Conservation (phyloP, 2,113 vertebrate genomes). For the Desmodus rotundus region DNA sequence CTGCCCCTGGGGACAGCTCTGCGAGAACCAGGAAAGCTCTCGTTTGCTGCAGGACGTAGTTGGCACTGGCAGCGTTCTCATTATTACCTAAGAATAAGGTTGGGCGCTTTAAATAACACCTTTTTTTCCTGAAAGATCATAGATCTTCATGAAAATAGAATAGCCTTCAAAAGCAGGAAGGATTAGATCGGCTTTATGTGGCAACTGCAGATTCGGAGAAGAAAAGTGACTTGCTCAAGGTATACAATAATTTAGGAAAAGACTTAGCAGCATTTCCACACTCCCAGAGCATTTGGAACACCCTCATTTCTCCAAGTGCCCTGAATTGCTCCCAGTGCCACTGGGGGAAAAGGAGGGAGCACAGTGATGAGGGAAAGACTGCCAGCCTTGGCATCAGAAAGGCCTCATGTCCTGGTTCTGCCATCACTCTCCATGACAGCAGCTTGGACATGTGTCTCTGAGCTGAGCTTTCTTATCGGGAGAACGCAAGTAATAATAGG, state of each 20-base stretch:
- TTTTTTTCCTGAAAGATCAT: constrained; percentile 10
- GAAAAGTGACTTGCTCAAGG: background rate
- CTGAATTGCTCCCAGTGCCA: background rate
- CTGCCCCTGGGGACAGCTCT: background rate
- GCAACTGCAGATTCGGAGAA: background rate
- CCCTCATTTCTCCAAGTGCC: background rate
- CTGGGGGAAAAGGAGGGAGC: background rate
- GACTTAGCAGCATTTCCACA: background rate
- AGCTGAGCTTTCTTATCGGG: background rate
- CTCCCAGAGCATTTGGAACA: background rate
- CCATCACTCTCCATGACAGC: background rate
- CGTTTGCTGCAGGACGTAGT: background rate
- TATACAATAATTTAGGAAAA: background rate
- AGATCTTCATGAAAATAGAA: constrained; percentile 19
- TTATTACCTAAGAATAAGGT: background rate
- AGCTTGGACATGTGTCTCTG: background rate
- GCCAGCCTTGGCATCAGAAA: background rate
- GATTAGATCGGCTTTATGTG: background rate
- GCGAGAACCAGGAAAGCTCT: background rate
- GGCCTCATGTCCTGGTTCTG: background rate
- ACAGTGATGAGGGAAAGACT: background rate
- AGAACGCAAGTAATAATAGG: background rate
- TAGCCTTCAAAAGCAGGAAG: background rate
- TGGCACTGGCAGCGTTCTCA: background rate
- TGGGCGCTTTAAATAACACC: background rate